Evolutionary conservation across 2,113 vertebrate genomes (phyloP).

Genomic region (Petromus typicus): DNA sequence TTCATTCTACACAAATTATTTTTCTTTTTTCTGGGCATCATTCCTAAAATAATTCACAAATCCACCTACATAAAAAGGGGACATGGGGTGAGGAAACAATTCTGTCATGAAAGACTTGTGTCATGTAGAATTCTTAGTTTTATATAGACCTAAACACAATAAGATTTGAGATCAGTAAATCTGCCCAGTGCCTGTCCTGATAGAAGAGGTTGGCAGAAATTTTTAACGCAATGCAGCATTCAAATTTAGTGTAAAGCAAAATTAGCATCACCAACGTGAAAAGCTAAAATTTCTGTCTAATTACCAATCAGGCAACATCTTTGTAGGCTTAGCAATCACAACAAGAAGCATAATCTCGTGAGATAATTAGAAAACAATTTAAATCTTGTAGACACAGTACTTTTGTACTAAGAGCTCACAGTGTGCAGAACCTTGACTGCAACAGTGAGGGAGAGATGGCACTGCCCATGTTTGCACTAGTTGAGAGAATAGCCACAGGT

Average conservation of each 20-base stretch:
- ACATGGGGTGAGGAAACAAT: not conserved
- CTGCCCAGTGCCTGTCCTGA: slow-evolving; percentile 28
- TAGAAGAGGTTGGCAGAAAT: slow-evolving; percentile 64
- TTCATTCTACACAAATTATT: not conserved
- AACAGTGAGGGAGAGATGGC: not conserved
- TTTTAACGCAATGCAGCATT: slow-evolving; percentile 69
- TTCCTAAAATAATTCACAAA: slow-evolving; percentile 22
- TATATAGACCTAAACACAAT: not conserved
- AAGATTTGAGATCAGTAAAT: slow-evolving; percentile 39
- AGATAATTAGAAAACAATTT: slow-evolving; percentile 69
- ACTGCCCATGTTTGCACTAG: slow-evolving; percentile 25
- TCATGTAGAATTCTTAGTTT: not conserved
- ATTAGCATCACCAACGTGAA: slow-evolving; percentile 74
- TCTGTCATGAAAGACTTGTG: not conserved
- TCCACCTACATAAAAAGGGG: not conserved
- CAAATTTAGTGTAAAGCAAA: slow-evolving; percentile 67
- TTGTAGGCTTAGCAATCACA: slow-evolving; percentile 72
- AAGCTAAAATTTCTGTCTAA: slow-evolving; percentile 71
- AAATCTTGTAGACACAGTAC: slow-evolving; percentile 35
- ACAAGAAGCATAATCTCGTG: slow-evolving; percentile 74
- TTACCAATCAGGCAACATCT: slow-evolving; percentile 64
- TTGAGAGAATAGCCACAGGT: slow-evolving; percentile 66
- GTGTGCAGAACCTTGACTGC: not conserved
- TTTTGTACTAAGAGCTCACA: slow-evolving; percentile 47
- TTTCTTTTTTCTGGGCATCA: not conserved